Conservation (phyloP, 1,140 invertebrate species). For the Lethocerus indicus region DNA sequence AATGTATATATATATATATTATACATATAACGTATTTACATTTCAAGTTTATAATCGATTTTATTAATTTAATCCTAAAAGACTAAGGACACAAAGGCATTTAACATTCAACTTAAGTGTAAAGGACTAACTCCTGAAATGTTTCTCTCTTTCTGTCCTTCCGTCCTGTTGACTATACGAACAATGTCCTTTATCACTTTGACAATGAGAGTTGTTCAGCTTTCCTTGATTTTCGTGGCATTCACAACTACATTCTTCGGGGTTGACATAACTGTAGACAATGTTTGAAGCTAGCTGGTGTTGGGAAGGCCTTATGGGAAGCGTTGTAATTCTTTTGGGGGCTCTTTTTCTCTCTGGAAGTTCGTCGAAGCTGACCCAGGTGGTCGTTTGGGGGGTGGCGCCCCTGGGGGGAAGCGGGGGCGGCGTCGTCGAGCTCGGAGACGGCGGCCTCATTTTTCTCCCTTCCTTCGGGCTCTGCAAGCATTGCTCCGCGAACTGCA, state of each 20-base stretch:
- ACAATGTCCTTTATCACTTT: slow-evolving; percentile 1
- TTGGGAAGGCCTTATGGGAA: too few species aligned
- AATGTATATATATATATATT: too few species aligned
- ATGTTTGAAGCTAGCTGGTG: too few species aligned
- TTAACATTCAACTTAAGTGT: too few species aligned
- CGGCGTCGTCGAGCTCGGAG: slow-evolving; percentile 23
- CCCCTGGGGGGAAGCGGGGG: slow-evolving; percentile 32
- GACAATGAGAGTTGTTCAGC: slow-evolving; percentile 4
- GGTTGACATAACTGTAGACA: slow-evolving; percentile 67
- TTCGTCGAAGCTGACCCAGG: slow-evolving; percentile 74
- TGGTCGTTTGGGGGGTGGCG: too few species aligned
- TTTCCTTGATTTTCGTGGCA: slow-evolving; percentile 40
- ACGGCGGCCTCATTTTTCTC: too few species aligned
- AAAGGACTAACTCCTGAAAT: slow-evolving; percentile 9
- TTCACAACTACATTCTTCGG: slow-evolving; percentile 66
- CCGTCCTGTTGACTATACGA: slow-evolving; percentile 5
- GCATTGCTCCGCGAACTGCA: too few species aligned
- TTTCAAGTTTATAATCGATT: too few species aligned
- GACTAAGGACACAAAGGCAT: too few species aligned
- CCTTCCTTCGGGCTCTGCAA: too few species aligned
- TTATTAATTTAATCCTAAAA: too few species aligned
- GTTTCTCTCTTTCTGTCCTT: slow-evolving; percentile 13
- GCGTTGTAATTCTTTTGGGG: slow-evolving; percentile 60
- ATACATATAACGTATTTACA: too few species aligned
- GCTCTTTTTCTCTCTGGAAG: slow-evolving; percentile 58